Evolutionary conservation across 2,888 invertebrate species (phyloP), one percentile per base, ranked within the genome.

Genomic region (Stenodera caucasica): DNA sequence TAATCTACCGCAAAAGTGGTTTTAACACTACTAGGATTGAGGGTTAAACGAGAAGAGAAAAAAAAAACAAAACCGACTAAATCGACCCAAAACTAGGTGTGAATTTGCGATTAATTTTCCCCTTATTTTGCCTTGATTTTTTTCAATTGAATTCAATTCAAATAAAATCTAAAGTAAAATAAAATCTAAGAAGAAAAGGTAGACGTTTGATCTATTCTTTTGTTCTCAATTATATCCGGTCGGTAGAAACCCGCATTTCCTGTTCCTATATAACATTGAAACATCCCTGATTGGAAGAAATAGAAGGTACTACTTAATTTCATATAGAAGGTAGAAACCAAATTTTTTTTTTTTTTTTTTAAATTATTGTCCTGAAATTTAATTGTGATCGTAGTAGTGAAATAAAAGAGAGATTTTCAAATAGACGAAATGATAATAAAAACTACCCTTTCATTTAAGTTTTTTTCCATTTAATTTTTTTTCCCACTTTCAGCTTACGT

Each of bases 391-490:
- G n/a, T n/a, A n/a, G n/a, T n/a, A n/a, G n/a, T n/a, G n/a, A n/a
- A 67, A 73, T 72, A 74, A 72, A 71, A 75, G 75, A 71, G 72
- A 69, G 67, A 71, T 67, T 71, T 70, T 67, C 71, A 67, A 71
- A 73, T 71, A 71, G 68, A 69, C 65, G 67, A 72, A 73, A 74
- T 73, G 76, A 77, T 73, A 77, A 77, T 77, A 77, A 77, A 77
- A 75, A 70, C 73, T 67, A 70, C 74, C 75, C 74, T 40, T 40
- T 40, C 37, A 40, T 72, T 75, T 75, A 72, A 73, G 73, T 75
- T 75, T 76, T 75, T 76, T n/a, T n/a, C n/a, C n/a, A n/a, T n/a
- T n/a, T n/a, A n/a, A 73, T 70, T 69, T 70, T 65, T 70, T 70
- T 66, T 61, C 67, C 69, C 69, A 7, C 9, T 40, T 40, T 35